A percentile compares a stretch with the other conserved stretches of the same genome.
Evolutionary conservation across 2,113 vertebrate species (phyloP).

Genomic region (Trogon melanurus): DNA sequence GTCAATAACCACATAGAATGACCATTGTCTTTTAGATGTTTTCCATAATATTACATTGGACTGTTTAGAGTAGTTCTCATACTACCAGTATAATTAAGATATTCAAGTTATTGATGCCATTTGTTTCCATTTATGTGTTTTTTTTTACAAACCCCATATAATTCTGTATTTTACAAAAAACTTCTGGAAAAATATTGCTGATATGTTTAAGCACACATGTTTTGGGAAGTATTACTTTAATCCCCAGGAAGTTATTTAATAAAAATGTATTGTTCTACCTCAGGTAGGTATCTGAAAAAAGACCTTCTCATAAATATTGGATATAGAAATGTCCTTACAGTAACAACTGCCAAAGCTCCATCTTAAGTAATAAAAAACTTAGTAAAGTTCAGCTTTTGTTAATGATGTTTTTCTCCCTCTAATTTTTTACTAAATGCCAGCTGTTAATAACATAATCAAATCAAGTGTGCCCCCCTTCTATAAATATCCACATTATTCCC

Average conservation of each 20-base stretch:
- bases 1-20: not conserved
- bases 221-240: conserved; percentile 28
- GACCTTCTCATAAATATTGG: not conserved
- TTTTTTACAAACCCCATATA: not conserved
- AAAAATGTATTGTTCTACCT: conserved; percentile 26
- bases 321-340: not conserved
- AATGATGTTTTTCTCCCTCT: not conserved
- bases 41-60: not conserved
- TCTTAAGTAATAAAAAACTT: not conserved
- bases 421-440: not conserved
- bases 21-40: not conserved
- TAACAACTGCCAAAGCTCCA: not conserved
- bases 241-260: conserved; percentile 15
- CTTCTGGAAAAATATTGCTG: not conserved
- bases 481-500: not conserved
- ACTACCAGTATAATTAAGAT: not conserved
- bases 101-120: not conserved
- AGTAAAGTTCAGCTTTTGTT: not conserved
- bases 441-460: not conserved
- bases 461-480: not conserved
- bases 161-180: not conserved
- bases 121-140: not conserved
- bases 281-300: not conserved
- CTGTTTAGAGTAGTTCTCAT: not conserved
- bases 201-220: not conserved